Percentiles rank a stretch among this genome's conserved stretches.
These are phyloP conservation scores for Phortica okadai DNA, from an alignment of 2,888 invertebrate genomes.

Conservation along the genomic window DNA sequence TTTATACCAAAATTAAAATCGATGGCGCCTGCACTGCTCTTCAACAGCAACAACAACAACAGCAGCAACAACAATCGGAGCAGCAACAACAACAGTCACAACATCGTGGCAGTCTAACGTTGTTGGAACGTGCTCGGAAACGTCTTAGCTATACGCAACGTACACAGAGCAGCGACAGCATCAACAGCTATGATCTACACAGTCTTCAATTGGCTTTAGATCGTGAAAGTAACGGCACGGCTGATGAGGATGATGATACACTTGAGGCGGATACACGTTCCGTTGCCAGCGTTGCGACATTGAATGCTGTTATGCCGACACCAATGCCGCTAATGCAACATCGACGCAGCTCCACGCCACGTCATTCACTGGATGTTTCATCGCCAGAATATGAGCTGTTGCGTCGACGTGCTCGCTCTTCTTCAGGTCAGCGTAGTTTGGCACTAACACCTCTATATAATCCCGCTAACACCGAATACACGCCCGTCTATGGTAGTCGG, in stretches of 20 bases:
- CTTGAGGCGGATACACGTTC: constrained; percentile 59
- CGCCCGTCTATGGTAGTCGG: constrained; percentile 75
- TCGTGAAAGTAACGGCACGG: constrained; percentile 46
- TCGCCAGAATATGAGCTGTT: constrained; percentile 59
- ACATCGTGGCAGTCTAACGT: constrained; percentile 17
- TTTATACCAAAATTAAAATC: constrained; percentile 75
- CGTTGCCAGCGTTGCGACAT: constrained; percentile 58
- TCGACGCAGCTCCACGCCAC: constrained; percentile 70
- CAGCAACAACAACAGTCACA: not conserved
- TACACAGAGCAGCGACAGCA: constrained; percentile 72
- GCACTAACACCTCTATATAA: constrained; percentile 73
- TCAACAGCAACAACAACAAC: constrained; percentile 38
- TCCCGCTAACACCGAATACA: constrained; percentile 67
- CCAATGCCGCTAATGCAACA: constrained; percentile 74
- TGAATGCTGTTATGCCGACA: constrained; percentile 57
- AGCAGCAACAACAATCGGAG: constrained; percentile 15
- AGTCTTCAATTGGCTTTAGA: constrained; percentile 70
- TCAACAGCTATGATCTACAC: constrained; percentile 66
- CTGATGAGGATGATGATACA: constrained; percentile 41
- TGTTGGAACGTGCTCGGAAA: constrained; percentile 60
- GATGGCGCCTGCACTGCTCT: constrained; percentile 59
- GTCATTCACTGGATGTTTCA: constrained; percentile 64
- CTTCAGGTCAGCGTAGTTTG: constrained; percentile 72
- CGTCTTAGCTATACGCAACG: constrained; percentile 73
- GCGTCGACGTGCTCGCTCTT: constrained; percentile 62